These are phyloP conservation scores for Pseudopipra pipra DNA, from an alignment of 2,113 vertebrate species.

Conservation along the genomic window DNA sequence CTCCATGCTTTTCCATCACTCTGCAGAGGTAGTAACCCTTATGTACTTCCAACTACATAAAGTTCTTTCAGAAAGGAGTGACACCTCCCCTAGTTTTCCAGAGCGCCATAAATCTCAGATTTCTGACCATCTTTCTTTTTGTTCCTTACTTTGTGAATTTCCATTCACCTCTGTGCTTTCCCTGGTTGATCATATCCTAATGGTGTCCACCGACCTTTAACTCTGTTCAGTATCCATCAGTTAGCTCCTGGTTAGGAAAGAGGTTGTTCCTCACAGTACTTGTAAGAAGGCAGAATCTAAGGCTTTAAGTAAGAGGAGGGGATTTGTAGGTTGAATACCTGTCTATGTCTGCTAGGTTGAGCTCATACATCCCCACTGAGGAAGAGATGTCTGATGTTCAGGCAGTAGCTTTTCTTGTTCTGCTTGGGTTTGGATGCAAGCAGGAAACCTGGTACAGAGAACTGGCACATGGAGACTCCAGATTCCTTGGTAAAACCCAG, in stretches of 20 bases:
- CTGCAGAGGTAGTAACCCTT: neutral
- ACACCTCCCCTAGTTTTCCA: neutral
- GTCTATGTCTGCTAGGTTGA: neutral
- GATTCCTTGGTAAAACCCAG: neutral
- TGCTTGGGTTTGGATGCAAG: neutral
- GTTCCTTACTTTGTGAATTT: neutral
- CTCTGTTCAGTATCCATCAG: neutral
- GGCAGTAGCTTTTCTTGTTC: neutral
- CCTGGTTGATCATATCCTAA: neutral
- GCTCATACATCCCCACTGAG: neutral
- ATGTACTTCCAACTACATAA: neutral
- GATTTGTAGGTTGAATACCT: neutral
- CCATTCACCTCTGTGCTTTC: neutral
- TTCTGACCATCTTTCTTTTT: neutral
- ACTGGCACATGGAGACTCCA: accelerated
- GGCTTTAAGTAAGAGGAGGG: neutral
- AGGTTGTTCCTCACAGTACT: neutral
- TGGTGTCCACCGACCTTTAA: neutral
- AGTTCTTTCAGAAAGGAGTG: neutral
- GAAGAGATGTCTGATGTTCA: neutral
- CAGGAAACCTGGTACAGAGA: neutral
- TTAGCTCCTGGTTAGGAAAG: neutral
- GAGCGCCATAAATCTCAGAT: neutral
- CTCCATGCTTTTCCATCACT: neutral
- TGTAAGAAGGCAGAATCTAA: neutral